A percentile compares a stretch with the other conserved stretches of the same genome.
These are phyloP conservation scores for Lingula anatina DNA, from an alignment of 2,888 invertebrate species.

Conservation along the genomic window DNA sequence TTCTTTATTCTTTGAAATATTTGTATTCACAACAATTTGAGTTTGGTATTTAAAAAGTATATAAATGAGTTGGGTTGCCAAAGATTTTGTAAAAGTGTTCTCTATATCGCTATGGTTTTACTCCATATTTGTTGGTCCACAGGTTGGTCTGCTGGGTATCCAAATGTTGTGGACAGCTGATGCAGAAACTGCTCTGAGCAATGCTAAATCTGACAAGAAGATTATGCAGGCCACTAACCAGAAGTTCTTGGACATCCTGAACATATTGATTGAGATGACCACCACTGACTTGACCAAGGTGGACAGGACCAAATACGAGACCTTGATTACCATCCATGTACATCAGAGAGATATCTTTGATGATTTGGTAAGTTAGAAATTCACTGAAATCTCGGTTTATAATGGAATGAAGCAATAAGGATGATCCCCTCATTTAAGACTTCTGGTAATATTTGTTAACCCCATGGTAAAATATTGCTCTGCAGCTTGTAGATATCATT, in stretches of 20 bases:
- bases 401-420: no score
- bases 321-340: constrained; percentile 93
- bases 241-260: constrained; percentile 84
- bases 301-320: constrained; percentile 91
- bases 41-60: no score
- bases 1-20: no score
- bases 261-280: constrained; percentile 90
- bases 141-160: constrained; percentile 78
- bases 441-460: no score
- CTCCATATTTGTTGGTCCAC: no score
- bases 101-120: no score
- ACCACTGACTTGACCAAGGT: constrained; percentile 85
- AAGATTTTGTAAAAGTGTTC: no score
- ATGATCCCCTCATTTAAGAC: no score
- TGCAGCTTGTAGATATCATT: no score
- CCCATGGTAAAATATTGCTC: no score
- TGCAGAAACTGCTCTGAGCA: constrained; percentile 81
- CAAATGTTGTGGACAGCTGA: constrained; percentile 98
- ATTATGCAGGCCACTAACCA: constrained; percentile 93
- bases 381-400: neutral
- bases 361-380: constrained; percentile 67
- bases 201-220: constrained; percentile 87
- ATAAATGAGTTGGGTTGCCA: no score
- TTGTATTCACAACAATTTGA: no score
- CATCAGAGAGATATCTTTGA: constrained; percentile 97